Percentiles rank a stretch among this genome's conserved stretches.
Evolutionary conservation across 2,113 vertebrate species (phyloP).

Genomic region (Tinamus guttatus): DNA sequence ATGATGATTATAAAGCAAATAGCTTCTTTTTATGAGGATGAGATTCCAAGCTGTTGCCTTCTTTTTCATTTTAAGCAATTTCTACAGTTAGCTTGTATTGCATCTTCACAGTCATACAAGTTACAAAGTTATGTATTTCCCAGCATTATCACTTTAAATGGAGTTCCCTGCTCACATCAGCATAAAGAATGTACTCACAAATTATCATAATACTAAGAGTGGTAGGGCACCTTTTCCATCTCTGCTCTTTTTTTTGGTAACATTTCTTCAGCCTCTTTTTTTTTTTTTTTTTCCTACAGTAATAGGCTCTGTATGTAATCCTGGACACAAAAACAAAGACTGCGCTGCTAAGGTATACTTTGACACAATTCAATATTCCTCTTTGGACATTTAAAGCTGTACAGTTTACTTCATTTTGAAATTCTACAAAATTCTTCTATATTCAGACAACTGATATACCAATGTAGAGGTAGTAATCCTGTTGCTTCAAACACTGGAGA

Average conservation of each 20-base stretch:
- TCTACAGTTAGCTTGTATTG: not conserved
- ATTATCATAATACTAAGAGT: not conserved
- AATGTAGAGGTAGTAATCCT: not conserved
- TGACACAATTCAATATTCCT: not conserved
- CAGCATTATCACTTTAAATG: not conserved
- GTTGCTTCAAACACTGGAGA: not conserved
- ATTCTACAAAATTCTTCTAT: not conserved
- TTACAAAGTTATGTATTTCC: not conserved
- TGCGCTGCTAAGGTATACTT: not conserved
- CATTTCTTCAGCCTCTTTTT: not conserved
- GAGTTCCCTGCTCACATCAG: not conserved
- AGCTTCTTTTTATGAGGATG: not conserved
- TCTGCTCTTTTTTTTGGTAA: not conserved
- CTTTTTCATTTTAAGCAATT: not conserved
- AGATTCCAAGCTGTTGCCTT: not conserved
- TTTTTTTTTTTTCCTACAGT: not conserved
- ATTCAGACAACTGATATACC: not conserved
- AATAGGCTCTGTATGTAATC: not conserved
- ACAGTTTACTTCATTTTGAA: not conserved
- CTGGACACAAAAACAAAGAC: not conserved
- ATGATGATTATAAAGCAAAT: not conserved
- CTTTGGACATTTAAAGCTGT: not conserved
- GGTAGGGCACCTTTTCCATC: not conserved
- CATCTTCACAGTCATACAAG: not conserved
- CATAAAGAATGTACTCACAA: not conserved